Conservation (phyloP, 1,140 invertebrate species). For the Chelonus insularis region DNA sequence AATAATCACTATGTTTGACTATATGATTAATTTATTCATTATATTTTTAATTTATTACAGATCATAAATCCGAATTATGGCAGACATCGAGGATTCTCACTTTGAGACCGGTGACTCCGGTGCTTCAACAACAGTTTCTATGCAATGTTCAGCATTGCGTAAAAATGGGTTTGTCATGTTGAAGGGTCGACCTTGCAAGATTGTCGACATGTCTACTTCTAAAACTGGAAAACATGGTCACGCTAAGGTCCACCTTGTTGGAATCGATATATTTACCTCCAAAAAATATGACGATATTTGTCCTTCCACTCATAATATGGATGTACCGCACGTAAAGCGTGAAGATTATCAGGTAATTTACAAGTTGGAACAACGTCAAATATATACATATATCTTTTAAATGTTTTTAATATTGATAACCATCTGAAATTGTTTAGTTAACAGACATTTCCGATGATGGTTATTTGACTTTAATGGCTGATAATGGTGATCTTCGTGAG, state of each 20-base stretch:
- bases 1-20: too few relatives aligned
- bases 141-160: conserved; percentile 97
- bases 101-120: conserved; percentile 92
- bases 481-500: conserved; percentile 91
- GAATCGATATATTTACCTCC: conserved; percentile 96
- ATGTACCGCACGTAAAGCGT: conserved; percentile 96
- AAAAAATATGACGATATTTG: conserved; percentile 99
- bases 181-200: conserved; percentile 97
- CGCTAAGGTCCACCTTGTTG: conserved; percentile 98
- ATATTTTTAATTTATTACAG: conserved; percentile 37
- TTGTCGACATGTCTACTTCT: conserved; percentile 99
- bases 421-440: too few relatives aligned
- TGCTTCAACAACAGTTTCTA: conserved; percentile 94
- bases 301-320: conserved; percentile 99
- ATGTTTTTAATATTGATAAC: too few relatives aligned
- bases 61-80: conserved; percentile 65
- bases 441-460: conserved; percentile 92
- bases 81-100: conserved; percentile 86
- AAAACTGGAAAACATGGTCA: conserved; percentile 99
- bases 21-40: too few relatives aligned
- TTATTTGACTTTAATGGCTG: conserved; percentile 90
- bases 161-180: conserved; percentile 99
- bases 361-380: too few relatives aligned
- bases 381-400: too few relatives aligned
- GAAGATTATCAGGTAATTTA: conserved; percentile 95